Evolutionary conservation across 2,797 vertebrate species (phyloP).

Genomic region (Oreochromis mossambicus): DNA sequence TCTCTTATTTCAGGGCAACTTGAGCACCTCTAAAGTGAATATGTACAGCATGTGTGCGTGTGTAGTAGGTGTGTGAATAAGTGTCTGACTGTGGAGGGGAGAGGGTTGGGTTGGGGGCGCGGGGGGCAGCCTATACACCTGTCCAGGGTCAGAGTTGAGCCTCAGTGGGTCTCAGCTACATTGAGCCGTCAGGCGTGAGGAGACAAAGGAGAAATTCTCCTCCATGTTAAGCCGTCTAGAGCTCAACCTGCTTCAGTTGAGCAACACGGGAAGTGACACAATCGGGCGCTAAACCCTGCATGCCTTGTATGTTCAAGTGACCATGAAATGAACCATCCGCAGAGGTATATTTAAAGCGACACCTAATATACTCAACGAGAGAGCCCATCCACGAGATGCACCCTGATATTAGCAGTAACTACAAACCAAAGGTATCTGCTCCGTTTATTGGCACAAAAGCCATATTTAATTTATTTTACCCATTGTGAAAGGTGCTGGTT

Average conservation of each 20-base stretch:
- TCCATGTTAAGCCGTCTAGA: slow-evolving; percentile 11
- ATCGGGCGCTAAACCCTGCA: slow-evolving; percentile 38
- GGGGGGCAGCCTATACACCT: slow-evolving; percentile 25
- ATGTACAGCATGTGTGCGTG: background rate
- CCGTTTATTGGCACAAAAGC: background rate
- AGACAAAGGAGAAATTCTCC: slow-evolving; percentile 52
- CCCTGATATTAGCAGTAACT: background rate
- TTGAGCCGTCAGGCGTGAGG: background rate
- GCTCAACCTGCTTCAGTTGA: slow-evolving; percentile 29
- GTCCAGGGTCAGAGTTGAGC: slow-evolving; percentile 20
- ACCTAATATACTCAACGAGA: slow-evolving; percentile 12
- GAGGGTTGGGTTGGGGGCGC: background rate
- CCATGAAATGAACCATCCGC: slow-evolving; percentile 49
- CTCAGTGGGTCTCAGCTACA: slow-evolving; percentile 7
- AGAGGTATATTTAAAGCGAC: slow-evolving; percentile 37
- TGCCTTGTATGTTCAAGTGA: slow-evolving; percentile 53
- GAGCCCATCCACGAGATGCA: background rate
- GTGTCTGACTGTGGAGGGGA: background rate
- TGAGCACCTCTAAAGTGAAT: slow-evolving; percentile 13
- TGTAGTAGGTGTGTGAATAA: background rate
- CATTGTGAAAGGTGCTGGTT: background rate
- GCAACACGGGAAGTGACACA: slow-evolving; percentile 49
- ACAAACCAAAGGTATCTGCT: background rate
- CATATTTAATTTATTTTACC: background rate
- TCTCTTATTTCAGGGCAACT: slow-evolving; percentile 47